Evolutionary conservation across 2,797 vertebrate species (phyloP).

Genomic region (Podarcis siculus): DNA sequence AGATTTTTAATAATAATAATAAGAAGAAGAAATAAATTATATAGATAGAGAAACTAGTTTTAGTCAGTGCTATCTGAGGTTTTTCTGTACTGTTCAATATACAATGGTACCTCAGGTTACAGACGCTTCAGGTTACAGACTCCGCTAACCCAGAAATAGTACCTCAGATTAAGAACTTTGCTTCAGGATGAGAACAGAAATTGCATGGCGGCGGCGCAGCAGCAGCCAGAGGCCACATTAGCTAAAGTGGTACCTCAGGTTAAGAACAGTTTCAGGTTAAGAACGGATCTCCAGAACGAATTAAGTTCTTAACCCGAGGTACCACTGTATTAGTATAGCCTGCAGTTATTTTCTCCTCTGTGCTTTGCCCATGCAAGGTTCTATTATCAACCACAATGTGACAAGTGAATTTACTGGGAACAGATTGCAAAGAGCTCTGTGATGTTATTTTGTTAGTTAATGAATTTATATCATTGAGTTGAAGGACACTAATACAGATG

Average conservation of each 20-base stretch:
- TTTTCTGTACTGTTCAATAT: neutral
- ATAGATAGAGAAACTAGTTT: neutral
- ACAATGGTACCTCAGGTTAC: no score
- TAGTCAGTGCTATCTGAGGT: neutral
- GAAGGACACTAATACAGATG: constrained; percentile 10
- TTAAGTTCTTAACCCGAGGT: no score
- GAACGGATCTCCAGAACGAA: no score
- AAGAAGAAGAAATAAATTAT: neutral
- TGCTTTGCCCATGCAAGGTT: constrained; percentile 11
- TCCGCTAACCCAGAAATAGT: no score
- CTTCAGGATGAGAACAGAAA: no score
- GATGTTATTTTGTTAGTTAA: constrained; percentile 24
- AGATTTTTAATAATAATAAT: no score
- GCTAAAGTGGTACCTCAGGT: no score
- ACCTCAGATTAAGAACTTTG: no score
- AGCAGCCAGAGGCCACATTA: no score
- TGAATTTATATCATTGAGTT: constrained; percentile 12
- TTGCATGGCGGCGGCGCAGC: no score
- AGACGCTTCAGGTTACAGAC: no score
- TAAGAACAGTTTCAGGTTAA: no score
- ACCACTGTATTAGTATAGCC: neutral
- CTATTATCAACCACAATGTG: constrained; percentile 11
- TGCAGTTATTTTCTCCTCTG: neutral
- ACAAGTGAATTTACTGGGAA: constrained; percentile 22
- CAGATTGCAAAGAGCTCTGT: neutral